Evolutionary conservation across 2,113 vertebrate species (phyloP).

Genomic region (Chionis minor): DNA sequence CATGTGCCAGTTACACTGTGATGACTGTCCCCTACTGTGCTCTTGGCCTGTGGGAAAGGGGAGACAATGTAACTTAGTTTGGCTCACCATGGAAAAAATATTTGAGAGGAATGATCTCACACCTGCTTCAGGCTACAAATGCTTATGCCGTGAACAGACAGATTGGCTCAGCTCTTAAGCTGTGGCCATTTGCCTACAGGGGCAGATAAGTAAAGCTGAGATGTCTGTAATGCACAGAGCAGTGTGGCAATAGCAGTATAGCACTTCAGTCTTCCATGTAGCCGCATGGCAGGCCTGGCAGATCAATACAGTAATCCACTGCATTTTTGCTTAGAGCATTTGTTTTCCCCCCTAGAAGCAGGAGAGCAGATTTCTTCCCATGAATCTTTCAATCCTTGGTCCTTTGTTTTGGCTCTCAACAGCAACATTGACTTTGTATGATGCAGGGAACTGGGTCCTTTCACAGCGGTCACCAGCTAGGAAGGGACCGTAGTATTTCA

Average conservation of each 20-base stretch:
- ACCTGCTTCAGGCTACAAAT: slow-evolving; percentile 58
- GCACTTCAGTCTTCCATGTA: background rate
- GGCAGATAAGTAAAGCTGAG: background rate
- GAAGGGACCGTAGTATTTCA: background rate
- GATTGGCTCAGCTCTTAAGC: slow-evolving; percentile 17
- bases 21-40: slow-evolving; percentile 39
- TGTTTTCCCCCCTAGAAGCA: background rate
- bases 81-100: slow-evolving; percentile 9
- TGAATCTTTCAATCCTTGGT: background rate
- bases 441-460: background rate
- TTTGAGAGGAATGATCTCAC: slow-evolving; percentile 32
- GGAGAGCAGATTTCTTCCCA: background rate
- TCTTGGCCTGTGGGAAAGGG: slow-evolving; percentile 22
- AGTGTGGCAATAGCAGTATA: background rate
- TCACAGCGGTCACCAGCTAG: background rate
- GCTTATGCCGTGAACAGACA: background rate
- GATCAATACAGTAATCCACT: background rate
- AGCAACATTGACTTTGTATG: background rate
- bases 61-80: slow-evolving; percentile 22
- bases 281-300: background rate
- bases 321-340: background rate
- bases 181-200: background rate
- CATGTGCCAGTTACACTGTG: background rate
- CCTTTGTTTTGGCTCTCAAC: background rate
- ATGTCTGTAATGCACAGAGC: background rate